These are phyloP conservation scores for Atta colombica DNA, from an alignment of 1,140 invertebrate genomes.

Conservation along the genomic window DNA sequence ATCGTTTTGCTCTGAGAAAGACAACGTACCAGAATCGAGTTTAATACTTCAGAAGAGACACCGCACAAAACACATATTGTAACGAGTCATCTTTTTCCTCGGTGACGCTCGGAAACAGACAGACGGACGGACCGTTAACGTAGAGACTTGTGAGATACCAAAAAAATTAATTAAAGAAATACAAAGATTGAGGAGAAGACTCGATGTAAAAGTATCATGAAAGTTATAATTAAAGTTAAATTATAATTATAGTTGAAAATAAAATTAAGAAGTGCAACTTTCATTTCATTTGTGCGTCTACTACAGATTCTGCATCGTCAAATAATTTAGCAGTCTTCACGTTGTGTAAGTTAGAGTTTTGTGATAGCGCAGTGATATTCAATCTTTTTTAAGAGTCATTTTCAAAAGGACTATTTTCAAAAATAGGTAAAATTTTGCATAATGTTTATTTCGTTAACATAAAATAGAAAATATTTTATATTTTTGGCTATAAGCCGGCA, in stretches of 20 bases:
- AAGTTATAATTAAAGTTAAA: not conserved
- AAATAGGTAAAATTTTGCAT: too few species aligned
- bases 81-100: conserved; percentile 47
- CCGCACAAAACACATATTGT: conserved; percentile 50
- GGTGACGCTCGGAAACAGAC: conserved; percentile 1
- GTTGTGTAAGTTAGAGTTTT: not conserved
- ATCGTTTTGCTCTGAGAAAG: conserved; percentile 6
- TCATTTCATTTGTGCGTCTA: not conserved
- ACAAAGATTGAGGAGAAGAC: not conserved
- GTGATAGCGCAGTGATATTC: not conserved
- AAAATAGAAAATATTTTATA: too few species aligned
- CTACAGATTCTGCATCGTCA: not conserved
- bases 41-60: conserved; percentile 47
- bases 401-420: too few species aligned
- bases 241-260: not conserved
- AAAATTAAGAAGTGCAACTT: not conserved
- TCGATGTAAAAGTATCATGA: not conserved
- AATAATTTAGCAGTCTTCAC: conserved; percentile 14
- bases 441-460: too few species aligned
- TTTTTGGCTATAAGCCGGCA: too few species aligned
- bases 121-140: not conserved
- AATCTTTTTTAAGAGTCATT: too few species aligned
- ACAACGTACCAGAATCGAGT: conserved; percentile 40
- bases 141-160: not conserved
- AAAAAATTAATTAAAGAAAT: not conserved